Evolutionary conservation across 1,140 invertebrate species (phyloP).

Genomic region (Megalonaias nervosa): DNA sequence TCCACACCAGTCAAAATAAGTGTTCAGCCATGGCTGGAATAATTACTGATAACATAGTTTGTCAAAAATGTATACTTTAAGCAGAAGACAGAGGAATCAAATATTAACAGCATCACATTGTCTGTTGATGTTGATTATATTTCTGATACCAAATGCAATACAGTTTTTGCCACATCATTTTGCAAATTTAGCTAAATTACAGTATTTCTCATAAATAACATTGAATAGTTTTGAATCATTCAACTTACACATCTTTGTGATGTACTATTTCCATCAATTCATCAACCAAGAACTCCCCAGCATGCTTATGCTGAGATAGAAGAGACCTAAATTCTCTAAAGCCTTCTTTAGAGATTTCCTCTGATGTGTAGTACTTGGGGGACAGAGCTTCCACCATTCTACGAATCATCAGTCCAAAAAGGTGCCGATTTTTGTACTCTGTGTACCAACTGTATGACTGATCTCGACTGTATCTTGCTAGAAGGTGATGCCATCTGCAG

Average conservation of each 20-base stretch:
- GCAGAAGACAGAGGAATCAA: too few species aligned
- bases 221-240: too few species aligned
- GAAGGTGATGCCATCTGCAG: constrained; percentile 16
- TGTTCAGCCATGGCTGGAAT: too few species aligned
- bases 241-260: constrained; percentile 6
- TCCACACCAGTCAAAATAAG: too few species aligned
- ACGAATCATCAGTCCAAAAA: constrained; percentile 3
- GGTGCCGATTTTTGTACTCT: constrained; percentile 13
- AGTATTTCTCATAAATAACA: not conserved
- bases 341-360: constrained; percentile 30
- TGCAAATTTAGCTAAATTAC: not conserved
- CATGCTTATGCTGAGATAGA: constrained; percentile 1
- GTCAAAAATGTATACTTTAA: too few species aligned
- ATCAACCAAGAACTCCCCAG: constrained; percentile 24
- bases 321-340: constrained; percentile 11
- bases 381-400: constrained; percentile 5
- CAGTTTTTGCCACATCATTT: too few species aligned
- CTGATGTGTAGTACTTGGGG: constrained; percentile 17
- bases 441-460: constrained; percentile 14
- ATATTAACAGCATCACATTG: too few species aligned
- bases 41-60: too few species aligned
- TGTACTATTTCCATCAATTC: constrained; percentile 23
- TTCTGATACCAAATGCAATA: too few species aligned
- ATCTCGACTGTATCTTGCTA: constrained; percentile 9
- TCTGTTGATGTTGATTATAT: too few species aligned